A percentile compares a stretch with the other conserved stretches of the same genome.
These are phyloP conservation scores for Cichlasoma orientale DNA, from an alignment of 2,797 vertebrate species.

Conservation along the genomic window DNA sequence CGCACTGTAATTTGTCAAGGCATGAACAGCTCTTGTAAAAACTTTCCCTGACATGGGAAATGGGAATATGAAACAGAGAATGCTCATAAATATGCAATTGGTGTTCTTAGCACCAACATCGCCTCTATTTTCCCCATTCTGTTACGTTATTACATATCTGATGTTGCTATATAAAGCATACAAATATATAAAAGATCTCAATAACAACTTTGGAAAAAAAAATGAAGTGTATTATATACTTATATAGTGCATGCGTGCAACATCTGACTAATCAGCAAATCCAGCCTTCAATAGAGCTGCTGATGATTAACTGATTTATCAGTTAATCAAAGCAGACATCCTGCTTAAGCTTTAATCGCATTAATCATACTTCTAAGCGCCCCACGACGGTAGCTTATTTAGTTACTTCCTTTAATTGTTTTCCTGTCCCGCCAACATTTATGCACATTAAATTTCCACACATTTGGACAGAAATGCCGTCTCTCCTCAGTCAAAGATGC, in stretches of 20 bases:
- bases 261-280: background rate
- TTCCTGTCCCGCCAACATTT: slow-evolving; percentile 19
- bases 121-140: slow-evolving; percentile 38
- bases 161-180: slow-evolving; percentile 29
- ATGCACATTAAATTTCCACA: slow-evolving; percentile 12
- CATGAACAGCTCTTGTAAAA: slow-evolving; percentile 64
- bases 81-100: slow-evolving; percentile 72
- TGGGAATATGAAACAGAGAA: slow-evolving; percentile 68
- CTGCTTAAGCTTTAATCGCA: slow-evolving; percentile 45
- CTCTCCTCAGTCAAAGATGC: background rate
- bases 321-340: slow-evolving; percentile 50
- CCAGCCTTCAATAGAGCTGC: background rate
- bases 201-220: background rate
- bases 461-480: too few relatives aligned
- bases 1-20: slow-evolving; percentile 68
- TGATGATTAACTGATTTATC: slow-evolving; percentile 42
- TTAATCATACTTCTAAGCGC: slow-evolving; percentile 34
- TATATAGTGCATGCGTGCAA: background rate
- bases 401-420: slow-evolving; percentile 23
- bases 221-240: accelerated
- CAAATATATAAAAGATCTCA: background rate
- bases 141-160: slow-evolving; percentile 33
- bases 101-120: slow-evolving; percentile 30
- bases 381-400: background rate
- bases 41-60: slow-evolving; percentile 65